Percentiles rank a stretch among this genome's conserved stretches.
These are phyloP conservation scores for Noctua pronuba DNA, from an alignment of 2,888 invertebrate genomes.

Conservation along the genomic window DNA sequence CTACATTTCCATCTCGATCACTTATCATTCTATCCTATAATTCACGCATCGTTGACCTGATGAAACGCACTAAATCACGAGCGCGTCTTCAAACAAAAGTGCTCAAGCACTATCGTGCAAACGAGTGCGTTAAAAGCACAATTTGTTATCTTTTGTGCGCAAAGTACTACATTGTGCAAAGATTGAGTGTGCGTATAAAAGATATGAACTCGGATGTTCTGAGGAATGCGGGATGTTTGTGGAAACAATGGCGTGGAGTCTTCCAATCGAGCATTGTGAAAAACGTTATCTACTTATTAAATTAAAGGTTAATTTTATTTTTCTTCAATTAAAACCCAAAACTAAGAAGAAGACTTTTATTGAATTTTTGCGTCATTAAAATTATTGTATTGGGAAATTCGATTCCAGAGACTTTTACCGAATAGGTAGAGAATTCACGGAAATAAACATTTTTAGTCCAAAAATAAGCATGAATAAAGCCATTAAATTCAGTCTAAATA, in stretches of 20 bases:
- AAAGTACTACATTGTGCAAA: slow-evolving; percentile 59
- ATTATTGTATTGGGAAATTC: not conserved
- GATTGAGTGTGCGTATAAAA: slow-evolving; percentile 58
- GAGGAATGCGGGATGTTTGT: slow-evolving; percentile 24
- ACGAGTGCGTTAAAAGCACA: slow-evolving; percentile 68
- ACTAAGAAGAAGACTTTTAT: not conserved
- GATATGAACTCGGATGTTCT: slow-evolving; percentile 51
- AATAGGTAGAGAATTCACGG: not conserved
- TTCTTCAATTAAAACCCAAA: not conserved
- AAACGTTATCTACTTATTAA: not conserved
- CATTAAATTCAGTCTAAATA: not conserved
- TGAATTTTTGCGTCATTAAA: not conserved
- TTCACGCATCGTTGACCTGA: slow-evolving; percentile 61
- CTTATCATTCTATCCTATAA: slow-evolving; percentile 43
- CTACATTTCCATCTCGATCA: not conserved
- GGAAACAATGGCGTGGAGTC: slow-evolving; percentile 25
- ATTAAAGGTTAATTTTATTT: not conserved
- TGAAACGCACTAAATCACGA: slow-evolving; percentile 61
- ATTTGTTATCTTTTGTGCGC: slow-evolving; percentile 70
- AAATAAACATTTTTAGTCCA: not conserved
- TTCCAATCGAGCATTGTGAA: not conserved
- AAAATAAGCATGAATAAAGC: not conserved
- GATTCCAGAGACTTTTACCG: too few relatives aligned
- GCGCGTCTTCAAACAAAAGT: slow-evolving; percentile 63
- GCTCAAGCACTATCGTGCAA: slow-evolving; percentile 53